Conservation (phyloP, 2,888 invertebrate species). For the Clostera curtula region DNA sequence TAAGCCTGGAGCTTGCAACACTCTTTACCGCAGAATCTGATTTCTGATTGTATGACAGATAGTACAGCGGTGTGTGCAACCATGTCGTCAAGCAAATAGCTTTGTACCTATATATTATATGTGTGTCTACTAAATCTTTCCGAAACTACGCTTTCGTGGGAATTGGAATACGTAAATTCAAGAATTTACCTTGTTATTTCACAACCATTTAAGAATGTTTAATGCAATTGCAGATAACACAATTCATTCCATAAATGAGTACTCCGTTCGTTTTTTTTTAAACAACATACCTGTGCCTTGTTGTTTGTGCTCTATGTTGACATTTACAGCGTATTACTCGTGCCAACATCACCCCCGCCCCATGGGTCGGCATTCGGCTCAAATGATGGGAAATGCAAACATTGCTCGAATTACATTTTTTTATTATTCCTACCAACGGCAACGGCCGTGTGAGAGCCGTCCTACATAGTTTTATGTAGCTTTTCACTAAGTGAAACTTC, state of each 20-base stretch:
- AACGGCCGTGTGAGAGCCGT: conserved; percentile 34
- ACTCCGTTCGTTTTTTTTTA: too few relatives aligned
- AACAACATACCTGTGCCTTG: too few relatives aligned
- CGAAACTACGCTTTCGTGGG: conserved; percentile 16
- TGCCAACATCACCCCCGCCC: conserved; percentile 30
- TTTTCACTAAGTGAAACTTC: too few relatives aligned
- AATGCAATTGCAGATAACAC: too few relatives aligned
- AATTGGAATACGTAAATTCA: too few relatives aligned
- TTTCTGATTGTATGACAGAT: conserved; percentile 26
- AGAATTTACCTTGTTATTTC: too few relatives aligned
- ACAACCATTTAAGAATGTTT: too few relatives aligned
- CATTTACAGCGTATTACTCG: too few relatives aligned
- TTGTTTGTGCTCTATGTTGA: too few relatives aligned
- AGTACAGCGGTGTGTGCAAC: conserved; percentile 9
- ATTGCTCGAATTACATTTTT: conserved; percentile 58
- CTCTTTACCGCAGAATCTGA: conserved; percentile 22
- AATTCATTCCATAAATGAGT: too few relatives aligned
- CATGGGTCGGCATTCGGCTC: conserved; percentile 39
- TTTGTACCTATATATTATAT: conserved; percentile 10
- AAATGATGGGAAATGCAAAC: conserved; percentile 71
- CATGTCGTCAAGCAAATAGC: conserved; percentile 12
- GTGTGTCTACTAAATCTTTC: conserved; percentile 7
- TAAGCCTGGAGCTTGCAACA: too few relatives aligned
- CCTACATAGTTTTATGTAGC: conserved; percentile 10
- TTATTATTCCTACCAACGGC: conserved; percentile 44